Evolutionary conservation across 2,113 vertebrate species (phyloP).

Genomic region (Chionis minor): DNA sequence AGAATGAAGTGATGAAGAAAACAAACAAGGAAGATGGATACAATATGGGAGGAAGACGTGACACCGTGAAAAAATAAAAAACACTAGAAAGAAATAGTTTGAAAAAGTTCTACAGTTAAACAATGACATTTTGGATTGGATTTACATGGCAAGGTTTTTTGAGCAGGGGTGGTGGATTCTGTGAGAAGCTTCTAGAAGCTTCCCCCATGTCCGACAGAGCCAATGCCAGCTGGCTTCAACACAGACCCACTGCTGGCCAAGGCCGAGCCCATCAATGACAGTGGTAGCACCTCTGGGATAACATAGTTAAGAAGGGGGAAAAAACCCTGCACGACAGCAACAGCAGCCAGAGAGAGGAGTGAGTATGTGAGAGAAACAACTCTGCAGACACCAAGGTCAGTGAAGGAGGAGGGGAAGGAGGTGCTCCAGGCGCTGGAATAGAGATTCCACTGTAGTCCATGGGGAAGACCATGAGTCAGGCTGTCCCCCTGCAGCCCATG

Average conservation of each 20-base stretch:
- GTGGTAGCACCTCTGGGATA: background rate
- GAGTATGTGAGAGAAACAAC: background rate
- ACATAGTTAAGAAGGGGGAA: background rate
- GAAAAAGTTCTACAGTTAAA: background rate
- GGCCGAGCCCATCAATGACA: background rate
- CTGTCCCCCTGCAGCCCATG: background rate
- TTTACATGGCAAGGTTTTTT: background rate
- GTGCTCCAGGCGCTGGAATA: background rate
- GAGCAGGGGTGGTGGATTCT: background rate
- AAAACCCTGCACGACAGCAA: background rate
- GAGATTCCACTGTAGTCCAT: background rate
- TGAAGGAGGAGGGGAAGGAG: background rate
- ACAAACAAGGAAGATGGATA: background rate
- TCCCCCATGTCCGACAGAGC: background rate
- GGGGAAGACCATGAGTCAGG: background rate
- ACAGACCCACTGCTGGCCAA: background rate
- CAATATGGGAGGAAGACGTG: background rate
- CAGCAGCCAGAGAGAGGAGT: background rate
- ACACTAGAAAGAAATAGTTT: background rate
- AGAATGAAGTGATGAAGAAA: background rate
- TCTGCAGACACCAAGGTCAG: background rate
- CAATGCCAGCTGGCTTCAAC: background rate
- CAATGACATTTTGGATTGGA: background rate
- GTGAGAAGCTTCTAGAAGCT: background rate
- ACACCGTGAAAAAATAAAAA: background rate